Conservation (phyloP, 2,113 vertebrate genomes). For the Sturnus vulgaris region DNA sequence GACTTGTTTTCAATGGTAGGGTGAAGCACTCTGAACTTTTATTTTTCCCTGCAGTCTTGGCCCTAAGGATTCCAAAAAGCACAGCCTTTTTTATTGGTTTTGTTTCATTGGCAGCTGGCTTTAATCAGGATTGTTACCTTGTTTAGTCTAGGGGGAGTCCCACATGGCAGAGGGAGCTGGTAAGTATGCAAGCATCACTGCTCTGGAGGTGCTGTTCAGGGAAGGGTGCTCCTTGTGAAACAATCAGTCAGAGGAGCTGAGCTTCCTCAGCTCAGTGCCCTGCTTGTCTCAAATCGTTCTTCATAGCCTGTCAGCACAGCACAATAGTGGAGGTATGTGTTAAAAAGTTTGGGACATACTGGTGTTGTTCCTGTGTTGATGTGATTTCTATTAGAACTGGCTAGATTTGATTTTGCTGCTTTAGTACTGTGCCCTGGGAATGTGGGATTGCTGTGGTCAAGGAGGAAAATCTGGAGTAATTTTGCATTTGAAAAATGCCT, state of each 20-base stretch:
- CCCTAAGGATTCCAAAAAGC: not conserved
- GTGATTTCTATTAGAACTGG: not conserved
- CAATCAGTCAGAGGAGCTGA: not conserved
- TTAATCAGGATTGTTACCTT: not conserved
- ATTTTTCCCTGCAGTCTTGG: not conserved
- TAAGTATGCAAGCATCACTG: rapidly evolving
- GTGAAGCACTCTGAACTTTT: not conserved
- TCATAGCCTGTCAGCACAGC: not conserved
- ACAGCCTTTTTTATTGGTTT: not conserved
- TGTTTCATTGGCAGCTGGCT: not conserved
- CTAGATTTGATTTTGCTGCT: not conserved
- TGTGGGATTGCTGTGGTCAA: not conserved
- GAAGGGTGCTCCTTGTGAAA: not conserved
- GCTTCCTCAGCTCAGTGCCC: not conserved
- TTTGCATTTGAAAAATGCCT: not conserved
- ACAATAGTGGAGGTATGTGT: not conserved
- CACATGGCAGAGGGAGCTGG: not conserved
- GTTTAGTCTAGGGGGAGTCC: not conserved
- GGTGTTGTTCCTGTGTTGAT: not conserved
- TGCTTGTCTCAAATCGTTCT: not conserved
- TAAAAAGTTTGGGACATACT: not conserved
- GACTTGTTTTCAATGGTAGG: not conserved
- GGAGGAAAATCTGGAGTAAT: not conserved
- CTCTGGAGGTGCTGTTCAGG: not conserved
- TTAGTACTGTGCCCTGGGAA: not conserved